A percentile compares a stretch with the other conserved stretches of the same genome.
Evolutionary conservation across 2,113 vertebrate genomes (phyloP).

Genomic region (Patagioenas fasciata): DNA sequence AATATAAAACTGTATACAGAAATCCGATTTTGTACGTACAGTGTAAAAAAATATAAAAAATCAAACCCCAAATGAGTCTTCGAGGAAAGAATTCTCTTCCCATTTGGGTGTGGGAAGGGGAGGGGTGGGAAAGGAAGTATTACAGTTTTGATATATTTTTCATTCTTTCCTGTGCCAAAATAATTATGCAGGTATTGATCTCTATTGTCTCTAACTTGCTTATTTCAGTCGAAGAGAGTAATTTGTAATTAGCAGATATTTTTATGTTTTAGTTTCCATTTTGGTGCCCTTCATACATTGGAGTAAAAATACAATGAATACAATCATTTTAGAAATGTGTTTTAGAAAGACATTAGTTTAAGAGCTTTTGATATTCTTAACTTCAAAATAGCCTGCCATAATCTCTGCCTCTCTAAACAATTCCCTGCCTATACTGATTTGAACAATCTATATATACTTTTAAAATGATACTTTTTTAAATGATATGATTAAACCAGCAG

Average conservation of each 20-base stretch:
- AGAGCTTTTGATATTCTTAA: background rate
- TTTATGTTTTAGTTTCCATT: background rate
- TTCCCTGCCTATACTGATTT: background rate
- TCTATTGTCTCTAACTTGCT: background rate
- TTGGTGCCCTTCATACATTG: background rate
- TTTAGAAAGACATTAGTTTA: background rate
- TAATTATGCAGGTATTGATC: background rate
- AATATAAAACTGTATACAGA: background rate
- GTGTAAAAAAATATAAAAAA: background rate
- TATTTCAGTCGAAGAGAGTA: background rate
- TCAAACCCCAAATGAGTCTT: background rate
- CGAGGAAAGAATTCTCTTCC: background rate
- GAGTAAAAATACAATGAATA: background rate
- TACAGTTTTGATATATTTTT: background rate
- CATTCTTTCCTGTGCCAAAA: background rate
- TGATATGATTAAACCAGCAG: background rate
- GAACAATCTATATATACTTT: background rate
- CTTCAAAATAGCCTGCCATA: background rate
- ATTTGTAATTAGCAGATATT: background rate
- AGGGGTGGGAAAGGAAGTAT: background rate
- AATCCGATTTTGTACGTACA: background rate
- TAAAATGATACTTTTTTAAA: conserved; percentile 20
- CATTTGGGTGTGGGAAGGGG: background rate
- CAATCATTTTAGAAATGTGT: background rate
- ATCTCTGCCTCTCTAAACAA: background rate